Base-by-base conservation (phyloP, 2,113 vertebrate genomes). In the Osmerus eperlanus region DNA sequence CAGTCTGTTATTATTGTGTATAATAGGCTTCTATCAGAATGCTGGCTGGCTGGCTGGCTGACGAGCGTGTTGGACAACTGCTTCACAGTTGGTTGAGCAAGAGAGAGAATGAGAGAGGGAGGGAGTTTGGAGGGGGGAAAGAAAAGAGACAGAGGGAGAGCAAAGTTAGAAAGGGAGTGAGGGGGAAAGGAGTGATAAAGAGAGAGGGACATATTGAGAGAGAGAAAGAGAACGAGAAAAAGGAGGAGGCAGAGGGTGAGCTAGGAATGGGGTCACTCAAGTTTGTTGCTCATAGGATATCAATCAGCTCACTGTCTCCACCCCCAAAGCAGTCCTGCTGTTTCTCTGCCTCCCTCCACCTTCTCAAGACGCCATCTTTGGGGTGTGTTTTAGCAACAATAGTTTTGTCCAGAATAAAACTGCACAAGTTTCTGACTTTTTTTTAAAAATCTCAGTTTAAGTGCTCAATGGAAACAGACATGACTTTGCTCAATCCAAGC, bases 201-300 rank as follows among this genome's bases (percentile, higher is more conserved):
- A n/a, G 53, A 25, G 64, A 68, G 66, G 15, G 51, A 68, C n/a
- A 28, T 2, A 32, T n/a, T 13, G 51, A 7, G 21, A 62, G 51
- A 7, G 21, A 62, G 67, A 56, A 47, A 52, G 64, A 59, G 65
- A 65, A 68, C 65, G 73, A 52, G 67, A 51, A 70, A 54, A 36
- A 51, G 73, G 23, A 14, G 65, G 59, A 47, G 52, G 32, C 63
- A 16, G 70, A 76, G 78, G 58, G 78, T 79, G 84, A 83, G 65
- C 76, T 59, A 81, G 79, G 81, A 89, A 78, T 36, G 85, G 86
- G 91, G 89, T 92, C 89, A 91, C 85, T 91, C 83, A 87, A 90
- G 91, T 93, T 93, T 90, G 84, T 89, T 91, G 84, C 89, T 88
- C 84, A 81, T 86, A 88, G 85, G 84, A 89, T 90, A 90, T 91